A percentile compares a stretch with the other conserved stretches of the same genome.
Conservation (phyloP, 2,888 invertebrate genomes). For the Nineta flava region DNA sequence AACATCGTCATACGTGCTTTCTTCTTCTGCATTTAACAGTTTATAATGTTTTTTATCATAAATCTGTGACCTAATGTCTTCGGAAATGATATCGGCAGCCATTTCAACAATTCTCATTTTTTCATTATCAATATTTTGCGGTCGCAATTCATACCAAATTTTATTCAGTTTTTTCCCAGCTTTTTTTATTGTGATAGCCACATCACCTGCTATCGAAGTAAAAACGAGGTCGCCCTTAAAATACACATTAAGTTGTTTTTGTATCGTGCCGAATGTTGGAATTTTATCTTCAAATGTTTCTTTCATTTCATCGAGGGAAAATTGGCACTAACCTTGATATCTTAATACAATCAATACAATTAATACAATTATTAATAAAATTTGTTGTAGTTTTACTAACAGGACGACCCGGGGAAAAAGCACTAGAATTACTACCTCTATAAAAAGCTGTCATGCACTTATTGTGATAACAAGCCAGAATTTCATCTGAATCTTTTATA, state of each 20-base stretch:
- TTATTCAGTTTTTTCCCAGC: slow-evolving; percentile 4
- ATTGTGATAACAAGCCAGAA: neutral
- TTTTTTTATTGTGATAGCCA: neutral
- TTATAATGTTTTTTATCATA: slow-evolving; percentile 7
- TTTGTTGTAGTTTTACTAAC: neutral
- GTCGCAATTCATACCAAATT: slow-evolving; percentile 1
- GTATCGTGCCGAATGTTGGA: neutral
- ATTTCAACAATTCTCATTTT: slow-evolving; percentile 3
- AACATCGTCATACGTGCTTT: slow-evolving; percentile 4
- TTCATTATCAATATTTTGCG: slow-evolving; percentile 2
- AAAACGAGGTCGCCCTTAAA: neutral
- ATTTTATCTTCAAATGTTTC: neutral
- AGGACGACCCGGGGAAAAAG: neutral
- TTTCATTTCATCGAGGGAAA: slow-evolving; percentile 1
- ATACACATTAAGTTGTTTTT: neutral
- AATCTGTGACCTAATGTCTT: slow-evolving; percentile 6
- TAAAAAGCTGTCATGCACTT: neutral
- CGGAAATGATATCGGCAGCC: slow-evolving; percentile 6
- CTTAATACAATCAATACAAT: neutral
- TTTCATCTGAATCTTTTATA: neutral
- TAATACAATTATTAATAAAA: neutral
- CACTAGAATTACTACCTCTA: neutral
- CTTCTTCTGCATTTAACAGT: neutral
- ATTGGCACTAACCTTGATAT: slow-evolving; percentile 4
- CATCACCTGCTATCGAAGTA: neutral